Base-by-base conservation (phyloP, 2,888 invertebrate species). In the Callyntrura guangdongensis region DNA sequence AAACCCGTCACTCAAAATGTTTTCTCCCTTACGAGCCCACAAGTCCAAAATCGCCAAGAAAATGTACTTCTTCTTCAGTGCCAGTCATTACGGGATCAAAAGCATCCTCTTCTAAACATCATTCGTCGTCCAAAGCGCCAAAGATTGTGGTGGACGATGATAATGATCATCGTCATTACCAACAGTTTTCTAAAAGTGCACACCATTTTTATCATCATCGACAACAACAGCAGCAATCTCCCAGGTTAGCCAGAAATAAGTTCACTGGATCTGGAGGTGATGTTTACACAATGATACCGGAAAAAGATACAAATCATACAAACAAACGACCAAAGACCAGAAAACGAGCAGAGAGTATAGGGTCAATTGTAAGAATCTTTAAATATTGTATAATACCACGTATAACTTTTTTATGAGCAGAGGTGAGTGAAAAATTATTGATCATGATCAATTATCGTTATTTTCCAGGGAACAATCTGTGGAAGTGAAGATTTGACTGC, bases 401-500 rank as follows among this genome's bases (percentile, higher is more conserved):
- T n/a, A n/a, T n/a, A n/a, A n/a, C n/a, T n/a, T n/a, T n/a, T n/a
- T n/a, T n/a, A n/a, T n/a, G n/a, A n/a, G n/a, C n/a, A n/a, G n/a
- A n/a, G n/a, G n/a, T n/a, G n/a, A n/a, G n/a, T n/a, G n/a, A n/a
- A n/a, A n/a, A n/a, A n/a, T n/a, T n/a, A n/a, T n/a, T n/a, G n/a
- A n/a, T n/a, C n/a, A n/a, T n/a, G n/a, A n/a, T n/a, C n/a, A n/a
- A n/a, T n/a, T n/a, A n/a, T n/a, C n/a, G 1, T 2, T 72, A 69
- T 27, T 47, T 85, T 59, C 27, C 36, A 93, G 93, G 93, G 93
- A 74, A 93, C 93, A 47, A 92, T 93, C 22, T 93, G 91, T 86
- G 93, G 93, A 27, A 93, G 93, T 85, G 93, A 93, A n/a, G 93
- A 93, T 79, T 89, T 93, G 61, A 92, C 91, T 3, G 74, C 90